Evolutionary conservation across 2,888 invertebrate species (phyloP), one percentile per base, ranked within the genome.

Genomic region (Meandrusa payeni): DNA sequence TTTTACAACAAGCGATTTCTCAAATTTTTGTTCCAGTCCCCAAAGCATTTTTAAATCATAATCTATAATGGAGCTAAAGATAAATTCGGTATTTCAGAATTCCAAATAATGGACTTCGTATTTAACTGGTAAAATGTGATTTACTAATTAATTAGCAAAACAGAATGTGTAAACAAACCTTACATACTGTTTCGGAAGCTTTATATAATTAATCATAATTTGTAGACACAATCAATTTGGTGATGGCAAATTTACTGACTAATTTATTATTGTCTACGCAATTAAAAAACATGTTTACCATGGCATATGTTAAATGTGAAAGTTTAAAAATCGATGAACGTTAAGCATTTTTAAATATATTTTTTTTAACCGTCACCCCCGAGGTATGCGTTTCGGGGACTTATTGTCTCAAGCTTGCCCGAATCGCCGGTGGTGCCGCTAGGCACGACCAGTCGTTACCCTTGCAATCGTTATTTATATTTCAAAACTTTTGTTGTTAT

Each of bases 221-320:
- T 37, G 26, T 37, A 19, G 10, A 37, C 5, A 11, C 27, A 19
- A 37, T 27, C 11, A 27, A 37, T 37, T 37, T n/a, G 27, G n/a
- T 19, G 0, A 27, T 15, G 5, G 10, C 5, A 11, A 37, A 37
- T 37, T 26, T 37, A 31, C 19, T 19, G 9, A 36, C 15, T 27
- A 5, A 5, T 2, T 2, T n/a, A n/a, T n/a, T n/a, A n/a, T n/a
- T 7, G 9, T 34, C 0, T 3, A 17, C 10, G 10, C 22, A 36
- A 36, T 15, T 17, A 2, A 26, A 36, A 12, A 15, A 36, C 9
- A 11, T 10, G n/a, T n/a, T n/a, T n/a, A n/a, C n/a, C n/a, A n/a
- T n/a, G n/a, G n/a, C 19, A 19, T 10, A 19, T 19, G 6, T 1
- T 19, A n/a, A 5, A 5, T 2, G 5, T 2, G 7, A 23, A 9